Base-by-base conservation (phyloP, 2,888 invertebrate species). In the Taphrorychus bicolor region DNA sequence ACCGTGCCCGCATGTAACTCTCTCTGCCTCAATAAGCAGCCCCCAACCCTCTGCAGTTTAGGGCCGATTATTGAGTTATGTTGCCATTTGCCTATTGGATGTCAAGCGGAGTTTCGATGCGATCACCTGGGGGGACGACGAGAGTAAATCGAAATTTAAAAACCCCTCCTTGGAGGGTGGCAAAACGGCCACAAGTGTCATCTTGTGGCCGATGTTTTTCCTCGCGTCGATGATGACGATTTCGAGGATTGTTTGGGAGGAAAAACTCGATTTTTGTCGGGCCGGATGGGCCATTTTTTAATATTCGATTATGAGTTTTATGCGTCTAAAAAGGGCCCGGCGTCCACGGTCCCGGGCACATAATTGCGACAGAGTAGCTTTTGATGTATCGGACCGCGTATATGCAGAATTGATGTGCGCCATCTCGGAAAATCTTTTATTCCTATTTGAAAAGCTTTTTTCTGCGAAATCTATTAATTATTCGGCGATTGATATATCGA, bases 231-330 rank as follows among this genome's bases (percentile, higher is more conserved):
- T n/a, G n/a, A n/a, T n/a, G n/a, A n/a, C n/a, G n/a, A n/a, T n/a
- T n/a, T n/a, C 32, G 9, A 32, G 32, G 9, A 32, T 1, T 32
- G 7, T 32, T 32, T 32, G 32, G 32, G 32, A n/a, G 32, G 32
- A 32, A 32, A 32, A 32, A 9, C 32, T n/a, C n/a, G n/a, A n/a
- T n/a, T n/a, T n/a, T n/a, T n/a, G n/a, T n/a, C n/a, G 32, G 32
- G 32, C 32, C 32, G 32, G 32, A 32, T 32, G 60, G 52, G 57
- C 59, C 60, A 61, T 61, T 66, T 66, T 66, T 66, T 66, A 66
- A 66, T 66, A 66, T 61, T 66, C 66, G 53, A 66, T 66, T 66
- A 66, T 60, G 60, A 66, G 66, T 60, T 61, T 66, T 61, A 24
- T 66, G 61, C 57, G 49, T 62, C 67, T 67, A 63, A 67, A 67